These are phyloP conservation scores for Lasioglossum marginatum DNA, from an alignment of 2,888 invertebrate species.

Conservation along the genomic window DNA sequence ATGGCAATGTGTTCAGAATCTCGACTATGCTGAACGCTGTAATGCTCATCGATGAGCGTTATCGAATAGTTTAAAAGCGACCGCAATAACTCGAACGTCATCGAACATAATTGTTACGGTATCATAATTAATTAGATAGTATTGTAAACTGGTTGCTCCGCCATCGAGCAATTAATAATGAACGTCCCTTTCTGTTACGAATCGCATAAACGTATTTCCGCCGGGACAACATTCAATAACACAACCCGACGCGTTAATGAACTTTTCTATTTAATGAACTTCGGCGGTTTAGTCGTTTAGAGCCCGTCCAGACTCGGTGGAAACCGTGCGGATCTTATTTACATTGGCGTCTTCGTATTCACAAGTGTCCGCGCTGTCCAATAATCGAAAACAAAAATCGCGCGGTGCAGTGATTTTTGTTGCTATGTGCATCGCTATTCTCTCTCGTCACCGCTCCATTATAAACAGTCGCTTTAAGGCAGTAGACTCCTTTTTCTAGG, in stretches of 20 bases:
- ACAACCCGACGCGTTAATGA: not conserved
- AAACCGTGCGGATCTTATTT: too few relatives aligned
- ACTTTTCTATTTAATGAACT: not conserved
- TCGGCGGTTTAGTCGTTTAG: not conserved
- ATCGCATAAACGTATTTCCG: not conserved
- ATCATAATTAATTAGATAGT: not conserved
- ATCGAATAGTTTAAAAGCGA: not conserved
- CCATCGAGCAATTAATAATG: not conserved
- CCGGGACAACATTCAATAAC: not conserved
- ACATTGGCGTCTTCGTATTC: too few relatives aligned
- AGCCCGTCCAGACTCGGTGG: too few relatives aligned
- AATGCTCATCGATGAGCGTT: not conserved
- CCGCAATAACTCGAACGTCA: constrained; percentile 2
- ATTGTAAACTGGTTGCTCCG: not conserved
- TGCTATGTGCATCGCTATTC: too few relatives aligned
- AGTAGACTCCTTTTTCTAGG: too few relatives aligned
- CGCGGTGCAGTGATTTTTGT: too few relatives aligned
- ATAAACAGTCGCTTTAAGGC: too few relatives aligned
- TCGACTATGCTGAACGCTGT: not conserved
- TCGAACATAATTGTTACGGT: not conserved
- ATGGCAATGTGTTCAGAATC: not conserved
- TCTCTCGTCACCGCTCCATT: too few relatives aligned
- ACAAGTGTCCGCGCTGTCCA: too few relatives aligned
- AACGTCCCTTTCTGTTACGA: not conserved
- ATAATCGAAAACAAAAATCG: too few relatives aligned